These are phyloP conservation scores for Emydura subglobosa DNA, from an alignment of 2,113 vertebrate genomes.

Conservation along the genomic window DNA sequence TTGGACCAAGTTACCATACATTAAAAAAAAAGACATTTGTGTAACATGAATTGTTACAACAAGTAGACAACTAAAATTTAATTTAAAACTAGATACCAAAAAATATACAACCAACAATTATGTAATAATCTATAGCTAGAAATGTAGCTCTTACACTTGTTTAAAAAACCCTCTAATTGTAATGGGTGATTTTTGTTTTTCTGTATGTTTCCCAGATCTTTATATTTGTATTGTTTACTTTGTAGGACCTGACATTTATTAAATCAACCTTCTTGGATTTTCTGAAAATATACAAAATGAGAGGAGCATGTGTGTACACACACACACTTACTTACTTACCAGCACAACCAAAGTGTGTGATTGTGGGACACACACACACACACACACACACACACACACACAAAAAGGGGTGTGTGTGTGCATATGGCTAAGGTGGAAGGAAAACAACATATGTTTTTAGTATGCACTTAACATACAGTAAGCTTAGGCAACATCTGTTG, in stretches of 20 bases:
- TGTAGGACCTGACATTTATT: conserved; percentile 8
- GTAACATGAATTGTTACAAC: not conserved
- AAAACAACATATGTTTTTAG: conserved; percentile 64
- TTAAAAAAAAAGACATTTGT: not conserved
- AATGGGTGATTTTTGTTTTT: not conserved
- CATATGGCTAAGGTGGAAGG: conserved; percentile 64
- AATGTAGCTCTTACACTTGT: not conserved
- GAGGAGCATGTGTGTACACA: not conserved
- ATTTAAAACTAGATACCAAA: not conserved
- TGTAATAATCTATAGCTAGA: not conserved
- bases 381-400: too few relatives aligned
- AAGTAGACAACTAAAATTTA: not conserved
- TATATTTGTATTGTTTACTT: conserved; percentile 44
- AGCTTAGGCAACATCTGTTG: conserved; percentile 73
- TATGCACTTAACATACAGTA: conserved; percentile 55
- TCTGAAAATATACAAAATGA: not conserved
- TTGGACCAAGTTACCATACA: not conserved
- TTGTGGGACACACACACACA: conserved; percentile 18
- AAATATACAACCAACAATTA: not conserved
- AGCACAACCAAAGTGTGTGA: not conserved
- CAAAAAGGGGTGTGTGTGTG: not conserved
- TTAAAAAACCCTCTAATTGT: not conserved
- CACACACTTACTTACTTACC: not conserved
- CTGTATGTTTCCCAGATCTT: conserved; percentile 21
- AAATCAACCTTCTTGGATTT: conserved; percentile 20